Conservation (phyloP, 2,113 vertebrate species). For the Nycticorax nycticorax region DNA sequence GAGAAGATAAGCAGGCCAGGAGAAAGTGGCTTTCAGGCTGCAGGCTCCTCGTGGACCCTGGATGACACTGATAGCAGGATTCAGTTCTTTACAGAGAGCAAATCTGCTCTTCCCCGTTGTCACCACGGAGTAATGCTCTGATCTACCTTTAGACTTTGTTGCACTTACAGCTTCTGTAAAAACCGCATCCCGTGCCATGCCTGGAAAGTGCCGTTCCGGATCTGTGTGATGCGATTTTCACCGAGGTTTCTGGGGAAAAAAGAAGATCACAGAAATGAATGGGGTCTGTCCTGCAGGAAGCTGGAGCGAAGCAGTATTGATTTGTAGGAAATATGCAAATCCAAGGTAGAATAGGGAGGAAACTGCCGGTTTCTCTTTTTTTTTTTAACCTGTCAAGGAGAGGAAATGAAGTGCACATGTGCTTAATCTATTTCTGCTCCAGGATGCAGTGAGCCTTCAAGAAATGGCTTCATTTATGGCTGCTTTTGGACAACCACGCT, state of each 20-base stretch:
- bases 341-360: neutral
- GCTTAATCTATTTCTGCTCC: neutral
- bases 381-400: neutral
- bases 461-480: neutral
- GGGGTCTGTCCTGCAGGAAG: neutral
- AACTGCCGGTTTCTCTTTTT: neutral
- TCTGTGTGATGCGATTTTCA: conserved; percentile 30
- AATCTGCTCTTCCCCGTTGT: neutral
- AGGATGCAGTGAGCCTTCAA: neutral
- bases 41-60: neutral
- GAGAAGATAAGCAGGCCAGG: neutral
- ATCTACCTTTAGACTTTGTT: neutral
- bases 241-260: conserved; percentile 51
- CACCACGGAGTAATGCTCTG: fast-evolving
- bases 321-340: neutral
- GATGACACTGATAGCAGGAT: neutral
- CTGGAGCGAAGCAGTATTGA: neutral
- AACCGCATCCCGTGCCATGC: conserved; percentile 67
- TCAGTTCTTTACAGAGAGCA: neutral
- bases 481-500: neutral
- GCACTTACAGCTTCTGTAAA: conserved; percentile 64
- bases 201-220: conserved; percentile 45
- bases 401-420: neutral
- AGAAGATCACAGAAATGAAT: neutral
- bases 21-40: neutral